phyloP scores from a whole-genome alignment of 2,888 invertebrate species.

The Luffia ferchaultella region DNA sequence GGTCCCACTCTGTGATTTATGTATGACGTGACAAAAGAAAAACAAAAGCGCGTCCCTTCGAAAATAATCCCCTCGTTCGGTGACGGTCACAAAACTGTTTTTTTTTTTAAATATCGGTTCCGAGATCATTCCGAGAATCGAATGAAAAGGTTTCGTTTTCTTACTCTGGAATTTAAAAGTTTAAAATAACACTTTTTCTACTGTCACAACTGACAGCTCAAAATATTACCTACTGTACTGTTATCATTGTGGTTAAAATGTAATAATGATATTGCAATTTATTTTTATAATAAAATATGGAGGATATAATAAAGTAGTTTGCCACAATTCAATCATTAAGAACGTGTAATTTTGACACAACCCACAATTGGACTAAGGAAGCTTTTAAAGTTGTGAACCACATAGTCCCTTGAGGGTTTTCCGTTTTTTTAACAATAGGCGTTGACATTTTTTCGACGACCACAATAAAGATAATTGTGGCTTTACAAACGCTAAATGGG shows the following conservation, averaged over 20 bases:
- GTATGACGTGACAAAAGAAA: not conserved
- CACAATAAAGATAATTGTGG: conserved; percentile 24
- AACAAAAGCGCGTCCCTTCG: not conserved
- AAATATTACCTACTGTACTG: conserved; percentile 3
- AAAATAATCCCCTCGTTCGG: not conserved
- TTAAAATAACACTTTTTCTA: not conserved
- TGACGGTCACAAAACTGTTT: not conserved
- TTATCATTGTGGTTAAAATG: conserved; percentile 14
- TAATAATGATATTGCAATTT: conserved; percentile 28
- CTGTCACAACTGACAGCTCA: not conserved
- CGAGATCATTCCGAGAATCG: not conserved
- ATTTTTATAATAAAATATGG: conserved; percentile 40
- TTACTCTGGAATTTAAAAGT: conserved; percentile 5
- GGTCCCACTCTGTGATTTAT: not conserved
- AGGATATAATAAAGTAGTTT: conserved; percentile 52
- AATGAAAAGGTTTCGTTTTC: not conserved
- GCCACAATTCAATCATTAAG: conserved; percentile 18
- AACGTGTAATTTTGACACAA: conserved; percentile 57
- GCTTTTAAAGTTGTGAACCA: conserved; percentile 56
- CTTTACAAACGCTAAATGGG: not conserved
- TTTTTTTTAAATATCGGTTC: not conserved
- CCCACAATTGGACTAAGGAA: conserved; percentile 39
- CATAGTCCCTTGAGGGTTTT: conserved; percentile 44
- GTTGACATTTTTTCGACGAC: conserved; percentile 55
- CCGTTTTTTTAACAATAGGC: conserved; percentile 44